phyloP scores from a whole-genome alignment of 1,140 invertebrate genomes.

The Drosophila takahashii region DNA sequence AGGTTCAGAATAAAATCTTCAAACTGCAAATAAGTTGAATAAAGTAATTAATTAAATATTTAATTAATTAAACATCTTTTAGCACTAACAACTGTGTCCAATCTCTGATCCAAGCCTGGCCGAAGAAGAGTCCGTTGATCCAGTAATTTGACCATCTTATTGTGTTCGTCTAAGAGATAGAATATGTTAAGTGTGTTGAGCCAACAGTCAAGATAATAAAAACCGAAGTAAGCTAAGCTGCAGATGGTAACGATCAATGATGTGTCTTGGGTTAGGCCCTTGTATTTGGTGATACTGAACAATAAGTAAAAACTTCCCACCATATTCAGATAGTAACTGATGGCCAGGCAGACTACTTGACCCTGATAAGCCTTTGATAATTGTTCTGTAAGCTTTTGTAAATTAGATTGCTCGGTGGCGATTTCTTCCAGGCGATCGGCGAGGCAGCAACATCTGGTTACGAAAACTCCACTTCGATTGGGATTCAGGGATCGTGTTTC shows the following conservation, averaged over 20 bases:
- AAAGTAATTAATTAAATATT: no score
- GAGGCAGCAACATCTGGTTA: constrained; percentile 41
- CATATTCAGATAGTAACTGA: constrained; percentile 27
- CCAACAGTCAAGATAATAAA: constrained; percentile 32
- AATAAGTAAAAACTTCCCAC: constrained; percentile 9
- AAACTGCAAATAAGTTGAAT: constrained; percentile 8
- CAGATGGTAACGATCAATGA: background rate
- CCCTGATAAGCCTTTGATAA: constrained; percentile 30
- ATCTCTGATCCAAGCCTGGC: constrained; percentile 29
- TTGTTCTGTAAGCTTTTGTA: constrained; percentile 27
- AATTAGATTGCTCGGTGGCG: constrained; percentile 11
- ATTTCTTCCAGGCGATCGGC: constrained; percentile 58
- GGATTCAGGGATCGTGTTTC: constrained; percentile 16
- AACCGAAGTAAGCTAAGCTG: background rate
- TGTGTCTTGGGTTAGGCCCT: background rate
- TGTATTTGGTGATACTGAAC: constrained; percentile 5
- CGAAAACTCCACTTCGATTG: constrained; percentile 17
- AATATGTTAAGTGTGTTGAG: constrained; percentile 27
- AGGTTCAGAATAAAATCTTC: constrained; percentile 45
- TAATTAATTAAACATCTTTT: background rate
- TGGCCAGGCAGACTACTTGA: constrained; percentile 17
- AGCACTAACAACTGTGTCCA: constrained; percentile 43
- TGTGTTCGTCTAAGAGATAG: constrained; percentile 26
- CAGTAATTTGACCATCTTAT: constrained; percentile 17
- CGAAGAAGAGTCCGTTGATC: constrained; percentile 5